Base-by-base conservation (phyloP, 1,140 invertebrate genomes). In the Argopecten irradians region DNA sequence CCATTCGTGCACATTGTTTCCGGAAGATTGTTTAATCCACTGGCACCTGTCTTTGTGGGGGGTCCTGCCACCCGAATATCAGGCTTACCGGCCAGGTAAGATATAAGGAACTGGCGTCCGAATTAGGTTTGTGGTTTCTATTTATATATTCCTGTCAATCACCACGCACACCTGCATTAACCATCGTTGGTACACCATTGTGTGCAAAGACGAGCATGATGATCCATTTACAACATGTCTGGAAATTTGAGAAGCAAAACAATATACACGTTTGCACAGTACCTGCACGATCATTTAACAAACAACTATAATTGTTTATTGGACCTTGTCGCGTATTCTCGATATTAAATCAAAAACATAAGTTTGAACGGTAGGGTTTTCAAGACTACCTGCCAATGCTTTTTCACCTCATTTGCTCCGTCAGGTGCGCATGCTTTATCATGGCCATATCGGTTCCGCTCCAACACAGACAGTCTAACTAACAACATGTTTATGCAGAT, bases 1-100 rank as follows among this genome's bases (percentile, higher is more conserved):
- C 55, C 55, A 71, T 28, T 11, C 55, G 22, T 71, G 55, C 55
- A 71, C 55, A 71, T 71, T 71, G 55, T 71, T 71, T 71, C 55
- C 55, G 55, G 55, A 28, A 28, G 55, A 71, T 3, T 22, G 55
- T 71, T 46, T 71, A 71, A 71, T 71, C 55, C 55, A 71, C 55
- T n/a, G 55, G 22, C 55, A 71, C 55, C 55, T 71, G 55, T 28
- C 55, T 71, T 71, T 71, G 55, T 71, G 55, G 22, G 55, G 55
- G 55, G 55, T 71, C 55, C 55, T 71, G 55, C 55, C 55, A 71
- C 55, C 55, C 55, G 55, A 71, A 71, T 71, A 16, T 71, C 55
- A 28, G 55, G 55, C 55, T 28, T 28, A 28, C 55, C n/a, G 16
- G 55, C 55, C n/a, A 71, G 55, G 55, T 71, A 28, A 71, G 55